Base-by-base conservation (phyloP, 2,113 vertebrate genomes). In the Prionailurus bengalensis region DNA sequence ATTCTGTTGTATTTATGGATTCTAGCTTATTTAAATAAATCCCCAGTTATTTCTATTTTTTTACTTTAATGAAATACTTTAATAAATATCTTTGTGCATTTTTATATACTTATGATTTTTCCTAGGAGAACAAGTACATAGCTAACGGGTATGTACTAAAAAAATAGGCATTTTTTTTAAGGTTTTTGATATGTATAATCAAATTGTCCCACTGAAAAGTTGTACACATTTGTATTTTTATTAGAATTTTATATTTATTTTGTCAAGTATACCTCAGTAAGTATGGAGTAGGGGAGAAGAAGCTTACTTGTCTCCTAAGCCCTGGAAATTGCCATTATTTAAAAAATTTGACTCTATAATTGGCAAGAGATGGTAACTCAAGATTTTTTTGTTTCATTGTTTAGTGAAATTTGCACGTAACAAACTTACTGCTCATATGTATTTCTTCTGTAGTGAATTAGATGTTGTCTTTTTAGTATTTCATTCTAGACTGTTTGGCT, bases 381-480 rank as follows among this genome's bases (percentile, higher is more conserved):
- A 82, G 36, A 9, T 82, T 92, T 55, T 91, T 92, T 53, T 91
- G 73, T 61, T 61, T 82, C 65, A 82, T 71, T 73, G 16, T 55
- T 80, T 68, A 83, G 65, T 73, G 66, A 83, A 83, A 58, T 92
- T 92, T 92, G 7, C 29, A 61, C 53, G 27, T 71, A n/a, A 61
- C 42, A n/a, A 73, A 45, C 33, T 45, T 83, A 42, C n/a, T 92
- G 14, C 36, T 71, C 29, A 92, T 71, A 61, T 92, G 36, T 53
- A 83, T 92, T 83, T 83, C 66, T 73, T 73, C 19, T 73, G 15
- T n/a, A 73, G 36, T 83, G 66, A 92, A 58, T 81, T 91, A 53
- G 33, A n/a, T 71, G 19, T 91, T 92, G 27, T 83, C 51, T 58
- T 39, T 91, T 73, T 79, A 83, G 9, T 51, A 53, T 73, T 51